Base-by-base conservation (phyloP, 2,888 invertebrate species). In the Nasonovia ribisnigri region DNA sequence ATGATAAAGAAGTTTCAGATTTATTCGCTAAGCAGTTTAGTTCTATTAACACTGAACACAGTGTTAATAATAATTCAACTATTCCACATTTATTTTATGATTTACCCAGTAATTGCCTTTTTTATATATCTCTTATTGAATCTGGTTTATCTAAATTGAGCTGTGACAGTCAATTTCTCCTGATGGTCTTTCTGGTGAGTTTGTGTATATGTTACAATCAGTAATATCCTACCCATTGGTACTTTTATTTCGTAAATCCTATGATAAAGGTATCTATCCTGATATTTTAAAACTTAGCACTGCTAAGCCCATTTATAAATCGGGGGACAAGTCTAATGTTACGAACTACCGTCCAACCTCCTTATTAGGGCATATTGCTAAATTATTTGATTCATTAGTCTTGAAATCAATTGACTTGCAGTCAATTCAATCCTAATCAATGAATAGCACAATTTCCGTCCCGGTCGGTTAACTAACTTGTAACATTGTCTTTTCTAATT, bases 231-330 rank as follows among this genome's bases (percentile, higher is more conserved):
- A 67, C 29, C 67, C 67, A 67, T n/a, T 67, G 67, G 29, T 29
- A 29, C 67, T 67, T 67, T 67, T 67, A n/a, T 67, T 67, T 67
- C n/a, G 67, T 67, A 67, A 67, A 67, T 67, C 67, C 29, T 67
- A 29, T 29, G 67, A 67, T 67, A 29, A 67, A 67, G n/a, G 67
- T 16, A 10, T 67, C 8, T 67, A 67, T 67, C 67, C 67, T 67
- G n/a, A 29, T 67, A 67, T 67, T 67, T 67, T 67, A 67, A n/a
- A 67, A n/a, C 67, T 67, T 67, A 67, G 29, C 29, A 67, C 67
- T 60, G 60, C 26, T 29, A 60, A 60, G 3, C 60, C 60, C 26
- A 60, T 60, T 60, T 60, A 60, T 60, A 67, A 67, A n/a, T 67
- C 10, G 20, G 29, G 67, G 29, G n/a, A 67, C 4, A 67, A 67